A percentile compares a stretch with the other conserved stretches of the same genome.
Conservation (phyloP, 92 coral and sea anemone species). For the Epizoanthus ramosus region DNA sequence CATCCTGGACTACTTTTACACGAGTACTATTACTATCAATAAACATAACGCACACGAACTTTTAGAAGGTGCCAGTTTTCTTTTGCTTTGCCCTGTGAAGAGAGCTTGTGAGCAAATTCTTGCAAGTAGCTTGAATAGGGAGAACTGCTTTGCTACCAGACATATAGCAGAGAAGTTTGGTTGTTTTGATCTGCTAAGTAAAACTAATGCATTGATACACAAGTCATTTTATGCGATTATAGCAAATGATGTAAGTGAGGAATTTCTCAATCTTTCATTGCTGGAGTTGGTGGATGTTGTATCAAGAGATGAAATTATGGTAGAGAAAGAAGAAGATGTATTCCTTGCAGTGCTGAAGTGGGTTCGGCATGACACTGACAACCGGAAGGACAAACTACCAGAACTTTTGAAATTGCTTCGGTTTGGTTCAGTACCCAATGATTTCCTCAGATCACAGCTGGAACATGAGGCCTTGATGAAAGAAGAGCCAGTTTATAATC, state of each 20-base stretch:
- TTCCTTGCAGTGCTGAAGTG: conserved; percentile 71
- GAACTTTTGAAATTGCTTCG: conserved; percentile 50
- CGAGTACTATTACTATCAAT: conserved; percentile 63
- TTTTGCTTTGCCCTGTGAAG: conserved; percentile 64
- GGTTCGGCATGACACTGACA: conserved; percentile 55
- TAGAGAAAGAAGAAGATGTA: conserved; percentile 67
- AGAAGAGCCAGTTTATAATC: neutral
- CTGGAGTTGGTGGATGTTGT: conserved; percentile 48
- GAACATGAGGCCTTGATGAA: conserved; percentile 53
- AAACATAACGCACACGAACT: conserved; percentile 66
- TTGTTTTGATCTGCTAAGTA: conserved; percentile 49
- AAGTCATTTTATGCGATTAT: conserved; percentile 52
- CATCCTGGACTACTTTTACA: conserved; percentile 81
- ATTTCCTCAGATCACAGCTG: conserved; percentile 48
- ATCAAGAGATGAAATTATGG: conserved; percentile 60
- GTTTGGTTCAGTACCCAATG: conserved; percentile 50
- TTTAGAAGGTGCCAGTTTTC: conserved; percentile 74
- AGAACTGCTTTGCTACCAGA: conserved; percentile 68
- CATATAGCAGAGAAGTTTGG: conserved; percentile 73
- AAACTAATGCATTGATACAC: conserved; percentile 60
- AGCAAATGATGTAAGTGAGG: conserved; percentile 49
- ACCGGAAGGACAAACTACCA: conserved; percentile 49
- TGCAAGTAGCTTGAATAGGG: conserved; percentile 44
- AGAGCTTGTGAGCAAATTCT: conserved; percentile 72
- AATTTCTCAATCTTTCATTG: conserved; percentile 62